These are phyloP conservation scores for Euglossa dilemma DNA, from an alignment of 1,140 invertebrate species.

Conservation along the genomic window DNA sequence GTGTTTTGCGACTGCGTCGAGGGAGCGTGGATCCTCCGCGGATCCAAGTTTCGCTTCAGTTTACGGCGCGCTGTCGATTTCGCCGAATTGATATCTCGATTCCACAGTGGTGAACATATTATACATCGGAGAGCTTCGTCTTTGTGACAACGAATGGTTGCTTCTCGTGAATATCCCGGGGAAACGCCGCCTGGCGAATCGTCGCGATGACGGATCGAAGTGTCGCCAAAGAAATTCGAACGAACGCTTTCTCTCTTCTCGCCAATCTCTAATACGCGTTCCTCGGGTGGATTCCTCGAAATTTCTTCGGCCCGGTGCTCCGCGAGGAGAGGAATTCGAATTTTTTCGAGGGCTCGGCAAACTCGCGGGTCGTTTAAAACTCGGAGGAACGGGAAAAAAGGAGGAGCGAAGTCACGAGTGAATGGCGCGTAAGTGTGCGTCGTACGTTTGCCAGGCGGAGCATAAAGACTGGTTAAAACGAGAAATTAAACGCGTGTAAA, in stretches of 20 bases:
- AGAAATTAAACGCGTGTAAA: constrained; percentile 5
- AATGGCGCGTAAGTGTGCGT: background rate
- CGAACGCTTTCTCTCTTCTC: too few species aligned
- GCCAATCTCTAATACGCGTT: too few species aligned
- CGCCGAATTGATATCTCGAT: constrained; percentile 64
- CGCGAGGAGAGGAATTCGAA: background rate
- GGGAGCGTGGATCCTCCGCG: constrained; percentile 56
- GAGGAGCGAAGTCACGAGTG: background rate
- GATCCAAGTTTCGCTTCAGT: constrained; percentile 72
- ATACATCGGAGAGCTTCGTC: background rate
- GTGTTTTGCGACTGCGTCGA: constrained; percentile 74
- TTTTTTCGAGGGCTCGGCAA: too few species aligned
- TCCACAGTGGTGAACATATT: background rate
- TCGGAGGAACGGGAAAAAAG: too few species aligned
- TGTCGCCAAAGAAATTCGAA: too few species aligned
- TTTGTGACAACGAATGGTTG: background rate
- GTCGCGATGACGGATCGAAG: too few species aligned
- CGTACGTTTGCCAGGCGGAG: background rate
- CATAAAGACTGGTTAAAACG: background rate
- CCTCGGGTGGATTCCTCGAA: background rate
- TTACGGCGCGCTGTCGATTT: constrained; percentile 74
- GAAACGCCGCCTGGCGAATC: too few species aligned
- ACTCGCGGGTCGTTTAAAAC: too few species aligned
- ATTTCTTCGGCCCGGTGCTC: background rate
- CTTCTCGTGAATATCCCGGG: too few species aligned